Base-by-base conservation (phyloP, 2,888 invertebrate species). In the Ornithoptera alexandrae region DNA sequence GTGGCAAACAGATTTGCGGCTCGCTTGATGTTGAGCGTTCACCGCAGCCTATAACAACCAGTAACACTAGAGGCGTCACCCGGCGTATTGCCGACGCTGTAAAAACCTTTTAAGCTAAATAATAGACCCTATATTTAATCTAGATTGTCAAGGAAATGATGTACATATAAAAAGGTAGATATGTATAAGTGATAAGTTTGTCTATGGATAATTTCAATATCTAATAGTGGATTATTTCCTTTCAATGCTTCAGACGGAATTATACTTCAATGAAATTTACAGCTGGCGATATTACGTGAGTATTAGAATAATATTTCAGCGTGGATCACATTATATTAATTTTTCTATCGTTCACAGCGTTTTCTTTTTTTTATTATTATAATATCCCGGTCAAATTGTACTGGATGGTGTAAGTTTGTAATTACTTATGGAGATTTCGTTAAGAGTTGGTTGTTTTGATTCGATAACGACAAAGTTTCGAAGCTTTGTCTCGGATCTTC, bases 251-350 rank as follows among this genome's bases (percentile, higher is more conserved):
- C 89, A 92, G 91, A 87, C 89, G 90, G 90, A 91, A 88, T 81
- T 84, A 73, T 89, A 89, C 89, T 90, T 84, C 90, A 90, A 89
- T 81, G 89, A 90, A 79, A 83, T 91, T 81, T 91, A 90, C 87
- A 90, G 89, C 83, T 91, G 91, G 90, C 80, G 88, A 70, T 90
- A 90, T 77, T 90, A 90, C 77, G 91, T 91, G 78, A 90, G 91
- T 90, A 90, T 81, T 74, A 74, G 75, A 72, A 68, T 67, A 22
- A 59, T 22, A 59, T 56, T 62, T 50, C 74, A 72, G 68, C 72
- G 72, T 74, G 69, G 68, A 46, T 46, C 46, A 46, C 15, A 12
- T 46, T 46, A 15, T 46, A 46, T 46, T 15, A 46, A 46, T 46
- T 46, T 46, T 15, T 4, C 46, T 15, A 46, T 46, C 46, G 46